These are phyloP conservation scores for Hipparchia semele DNA, from an alignment of 2,888 invertebrate genomes.

Conservation along the genomic window DNA sequence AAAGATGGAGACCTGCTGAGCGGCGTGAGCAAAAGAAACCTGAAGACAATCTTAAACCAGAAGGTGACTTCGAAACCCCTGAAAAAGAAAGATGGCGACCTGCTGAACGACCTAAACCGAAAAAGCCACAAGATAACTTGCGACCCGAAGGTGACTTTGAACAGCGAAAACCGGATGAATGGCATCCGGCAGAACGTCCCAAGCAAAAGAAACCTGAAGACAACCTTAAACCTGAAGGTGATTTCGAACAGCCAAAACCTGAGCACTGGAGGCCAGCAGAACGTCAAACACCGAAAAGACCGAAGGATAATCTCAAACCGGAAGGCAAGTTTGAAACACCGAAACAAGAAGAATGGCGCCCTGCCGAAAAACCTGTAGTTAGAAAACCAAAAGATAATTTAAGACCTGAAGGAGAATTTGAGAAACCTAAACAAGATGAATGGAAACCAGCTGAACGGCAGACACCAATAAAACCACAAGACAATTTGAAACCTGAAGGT, in stretches of 20 bases:
- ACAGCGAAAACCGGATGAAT: constrained; percentile 55
- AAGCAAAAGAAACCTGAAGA: constrained; percentile 63
- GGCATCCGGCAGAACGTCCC: constrained; percentile 60
- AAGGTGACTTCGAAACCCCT: constrained; percentile 70
- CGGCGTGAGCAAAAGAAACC: constrained; percentile 65
- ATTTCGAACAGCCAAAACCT: constrained; percentile 74
- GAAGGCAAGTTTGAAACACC: constrained; percentile 82
- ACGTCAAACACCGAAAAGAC: constrained; percentile 49
- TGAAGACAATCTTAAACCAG: constrained; percentile 78
- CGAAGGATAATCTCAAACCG: constrained; percentile 81
- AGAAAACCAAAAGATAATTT: constrained; percentile 69
- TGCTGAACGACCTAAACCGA: constrained; percentile 57
- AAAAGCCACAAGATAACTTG: constrained; percentile 60
- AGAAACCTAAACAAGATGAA: constrained; percentile 55
- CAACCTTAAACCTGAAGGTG: constrained; percentile 84
- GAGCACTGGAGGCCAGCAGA: constrained; percentile 67
- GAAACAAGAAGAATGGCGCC: constrained; percentile 44
- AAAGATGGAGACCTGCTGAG: constrained; percentile 78
- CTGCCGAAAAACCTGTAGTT: constrained; percentile 45
- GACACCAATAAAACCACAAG: constrained; percentile 66
- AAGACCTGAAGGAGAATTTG: constrained; percentile 79
- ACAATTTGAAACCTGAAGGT: constrained; percentile 82
- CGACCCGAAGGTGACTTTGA: constrained; percentile 77
- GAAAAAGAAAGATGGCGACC: constrained; percentile 65
- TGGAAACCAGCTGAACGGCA: constrained; percentile 71